Conservation (phyloP, 2,797 vertebrate genomes). For the Uromys caudimaculatus region DNA sequence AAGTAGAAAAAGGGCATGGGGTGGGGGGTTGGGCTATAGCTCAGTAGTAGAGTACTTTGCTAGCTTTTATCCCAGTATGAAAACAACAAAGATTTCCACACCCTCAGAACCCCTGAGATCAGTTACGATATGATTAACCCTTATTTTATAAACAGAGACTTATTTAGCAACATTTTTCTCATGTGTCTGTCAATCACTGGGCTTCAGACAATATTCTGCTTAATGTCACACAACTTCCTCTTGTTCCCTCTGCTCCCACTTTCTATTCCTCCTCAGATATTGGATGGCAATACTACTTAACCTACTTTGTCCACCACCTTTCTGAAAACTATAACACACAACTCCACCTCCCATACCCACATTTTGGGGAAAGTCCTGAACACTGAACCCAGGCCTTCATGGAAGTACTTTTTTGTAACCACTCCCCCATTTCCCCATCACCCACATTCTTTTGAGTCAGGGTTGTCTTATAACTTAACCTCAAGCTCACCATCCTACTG, state of each 20-base stretch:
- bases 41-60: too few species aligned
- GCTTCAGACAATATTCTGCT: constrained; percentile 1
- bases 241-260: background rate
- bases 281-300: background rate
- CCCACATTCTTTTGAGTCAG: background rate
- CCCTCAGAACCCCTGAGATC: background rate
- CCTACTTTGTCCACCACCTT: background rate
- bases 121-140: background rate
- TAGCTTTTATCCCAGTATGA: background rate
- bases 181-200: background rate
- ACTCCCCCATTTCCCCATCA: background rate
- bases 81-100: background rate
- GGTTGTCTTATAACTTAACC: background rate
- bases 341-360: too few species aligned
- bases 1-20: background rate
- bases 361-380: background rate
- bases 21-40: background rate
- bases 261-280: background rate
- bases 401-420: background rate
- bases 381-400: background rate
- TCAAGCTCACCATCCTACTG: background rate
- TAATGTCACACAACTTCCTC: constrained; percentile 34
- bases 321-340: background rate
- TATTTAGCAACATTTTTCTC: background rate
- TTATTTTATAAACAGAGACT: constrained; percentile 20